These are phyloP conservation scores for Octodon degus DNA, from an alignment of 2,113 vertebrate species.

Conservation along the genomic window DNA sequence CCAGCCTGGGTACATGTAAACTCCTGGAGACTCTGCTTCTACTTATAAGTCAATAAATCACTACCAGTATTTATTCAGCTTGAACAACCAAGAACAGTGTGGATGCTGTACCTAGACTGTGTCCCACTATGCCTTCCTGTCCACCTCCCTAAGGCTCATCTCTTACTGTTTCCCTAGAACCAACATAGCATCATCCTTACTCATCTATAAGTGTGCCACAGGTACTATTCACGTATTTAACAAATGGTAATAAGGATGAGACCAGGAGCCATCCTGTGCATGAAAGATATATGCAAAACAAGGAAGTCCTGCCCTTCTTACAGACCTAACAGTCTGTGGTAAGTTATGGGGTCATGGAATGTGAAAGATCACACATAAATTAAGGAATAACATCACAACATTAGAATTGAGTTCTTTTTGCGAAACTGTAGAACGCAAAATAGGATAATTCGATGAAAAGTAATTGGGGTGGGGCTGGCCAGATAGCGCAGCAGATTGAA, in stretches of 20 bases:
- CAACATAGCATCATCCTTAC: neutral
- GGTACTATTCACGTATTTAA: neutral
- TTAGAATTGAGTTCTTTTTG: neutral
- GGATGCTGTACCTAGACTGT: neutral
- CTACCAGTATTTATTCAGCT: neutral
- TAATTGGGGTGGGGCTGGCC: no score
- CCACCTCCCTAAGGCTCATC: no score
- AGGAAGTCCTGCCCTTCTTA: neutral
- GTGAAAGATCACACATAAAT: neutral
- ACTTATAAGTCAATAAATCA: neutral
- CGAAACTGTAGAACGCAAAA: neutral
- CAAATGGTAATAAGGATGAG: neutral
- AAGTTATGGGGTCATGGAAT: no score
- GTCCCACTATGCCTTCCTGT: accelerated
- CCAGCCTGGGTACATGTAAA: neutral
- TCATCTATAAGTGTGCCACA: neutral
- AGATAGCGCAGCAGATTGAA: no score
- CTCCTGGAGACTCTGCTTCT: neutral
- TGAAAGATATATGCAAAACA: neutral
- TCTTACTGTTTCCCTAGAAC: neutral
- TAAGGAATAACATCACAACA: neutral
- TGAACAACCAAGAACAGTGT: neutral
- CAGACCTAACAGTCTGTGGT: neutral
- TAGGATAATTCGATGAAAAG: neutral
- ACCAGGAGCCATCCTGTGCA: neutral